Percentiles rank a stretch among this genome's conserved stretches.
Conservation (phyloP, 2,113 vertebrate species). For the Pterocles gutturalis region DNA sequence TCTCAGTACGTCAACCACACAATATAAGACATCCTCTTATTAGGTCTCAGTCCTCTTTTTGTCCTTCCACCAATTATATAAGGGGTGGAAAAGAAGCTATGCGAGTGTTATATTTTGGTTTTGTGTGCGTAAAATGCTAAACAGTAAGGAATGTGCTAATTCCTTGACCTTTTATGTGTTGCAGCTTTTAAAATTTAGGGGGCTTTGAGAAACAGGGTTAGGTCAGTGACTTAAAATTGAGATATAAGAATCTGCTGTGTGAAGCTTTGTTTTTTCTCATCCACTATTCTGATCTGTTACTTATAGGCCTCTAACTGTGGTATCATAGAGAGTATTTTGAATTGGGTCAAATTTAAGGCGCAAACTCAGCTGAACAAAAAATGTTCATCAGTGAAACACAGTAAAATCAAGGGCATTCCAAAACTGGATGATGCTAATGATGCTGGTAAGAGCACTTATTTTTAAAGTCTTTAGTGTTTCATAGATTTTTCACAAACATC, state of each 20-base stretch:
- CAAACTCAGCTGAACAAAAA: slow-evolving; percentile 99
- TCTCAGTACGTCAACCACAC: not conserved
- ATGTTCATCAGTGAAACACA: slow-evolving; percentile 97
- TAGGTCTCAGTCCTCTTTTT: not conserved
- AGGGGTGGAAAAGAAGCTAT: not conserved
- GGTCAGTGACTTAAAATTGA: not conserved
- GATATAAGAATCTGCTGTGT: not conserved
- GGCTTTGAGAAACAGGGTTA: not conserved
- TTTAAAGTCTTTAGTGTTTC: not conserved
- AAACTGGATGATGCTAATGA: slow-evolving; percentile 98
- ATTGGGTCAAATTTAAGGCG: slow-evolving; percentile 99
- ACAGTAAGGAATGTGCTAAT: not conserved
- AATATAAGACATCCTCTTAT: not conserved
- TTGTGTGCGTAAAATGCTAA: not conserved
- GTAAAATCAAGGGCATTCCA: slow-evolving; percentile 99
- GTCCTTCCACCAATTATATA: not conserved
- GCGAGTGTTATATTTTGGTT: not conserved
- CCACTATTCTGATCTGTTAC: slow-evolving; percentile 5
- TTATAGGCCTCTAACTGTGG: slow-evolving; percentile 96
- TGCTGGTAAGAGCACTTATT: slow-evolving; percentile 85
- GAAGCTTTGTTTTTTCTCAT: not conserved
- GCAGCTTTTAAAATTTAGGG: not conserved
- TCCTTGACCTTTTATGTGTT: not conserved
- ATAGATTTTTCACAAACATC: not conserved
- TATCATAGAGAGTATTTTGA: slow-evolving; percentile 97